Evolutionary conservation across 2,797 vertebrate genomes (phyloP), one percentile per base, ranked within the genome.

Genomic region (Acanthurus leucopareius): DNA sequence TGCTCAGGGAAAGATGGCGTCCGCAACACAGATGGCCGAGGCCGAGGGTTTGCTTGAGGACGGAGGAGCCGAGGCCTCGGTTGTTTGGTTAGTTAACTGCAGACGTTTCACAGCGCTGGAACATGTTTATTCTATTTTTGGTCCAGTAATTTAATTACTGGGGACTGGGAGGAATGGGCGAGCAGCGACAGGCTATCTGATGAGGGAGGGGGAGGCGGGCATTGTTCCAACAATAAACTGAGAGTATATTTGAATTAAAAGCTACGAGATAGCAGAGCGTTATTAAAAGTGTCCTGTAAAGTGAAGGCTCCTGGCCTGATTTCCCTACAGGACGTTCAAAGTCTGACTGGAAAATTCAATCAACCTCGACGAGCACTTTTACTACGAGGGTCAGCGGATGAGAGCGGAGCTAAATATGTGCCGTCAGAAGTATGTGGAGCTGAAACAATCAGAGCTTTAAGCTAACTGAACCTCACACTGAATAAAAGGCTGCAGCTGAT

Each of bases 141-240:
- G 79, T 73, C 79, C 82, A 79, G 72, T 90, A 87, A 90, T 89
- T 88, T 75, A 80, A 91, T 92, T 90, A 91, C 10, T 25, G 28
- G 79, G 79, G 58, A 84, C 56, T 54, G 80, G 75, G 69, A 83
- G 83, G 68, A 75, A 71, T 52, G 77, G 89, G 79, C 77, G 54
- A 59, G 76, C 53, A 38, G 78, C 16, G 69, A 83, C 79, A 86
- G 68, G 82, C 42, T 81, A 75, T 86, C 85, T 80, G 69, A 85
- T 75, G 75, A 53, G 3, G 45, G 65, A 58, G 66, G 40, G 14
- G 71, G 19, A 35, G n/a, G 28, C 4, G 28, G 28, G 4, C 5
- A 65, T 38, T 45, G 54, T 73, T 73, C 70, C 63, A 83, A 71
- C 63, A 73, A 86, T 71, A 67, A 25, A 83, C 77, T 77, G 44